Conservation (phyloP, 2,888 invertebrate genomes). For the Lumbricus terrestris region DNA sequence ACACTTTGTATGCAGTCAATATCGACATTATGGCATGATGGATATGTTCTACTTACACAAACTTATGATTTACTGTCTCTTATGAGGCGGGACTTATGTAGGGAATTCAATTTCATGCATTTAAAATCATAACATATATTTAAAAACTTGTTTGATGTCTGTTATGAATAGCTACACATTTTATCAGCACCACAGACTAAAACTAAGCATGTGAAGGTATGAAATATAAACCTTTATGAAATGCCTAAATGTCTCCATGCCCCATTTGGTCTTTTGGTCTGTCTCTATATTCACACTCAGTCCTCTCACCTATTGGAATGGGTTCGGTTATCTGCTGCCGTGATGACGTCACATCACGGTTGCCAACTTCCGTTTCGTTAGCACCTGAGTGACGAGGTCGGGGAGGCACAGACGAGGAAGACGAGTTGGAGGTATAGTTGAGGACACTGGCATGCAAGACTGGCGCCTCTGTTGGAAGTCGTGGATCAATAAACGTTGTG, state of each 20-base stretch:
- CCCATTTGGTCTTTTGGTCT: neutral
- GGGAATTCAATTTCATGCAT: too few species aligned
- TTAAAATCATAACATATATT: too few species aligned
- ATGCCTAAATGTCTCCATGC: neutral
- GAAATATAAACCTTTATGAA: neutral
- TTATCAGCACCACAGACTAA: too few species aligned
- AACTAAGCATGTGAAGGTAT: too few species aligned
- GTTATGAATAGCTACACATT: too few species aligned
- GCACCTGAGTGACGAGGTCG: neutral
- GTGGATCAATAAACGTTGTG: slow-evolving; percentile 95
- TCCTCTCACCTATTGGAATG: slow-evolving; percentile 15
- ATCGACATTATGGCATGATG: too few species aligned
- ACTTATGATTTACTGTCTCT: too few species aligned
- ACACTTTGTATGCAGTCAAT: too few species aligned
- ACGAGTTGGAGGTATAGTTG: neutral
- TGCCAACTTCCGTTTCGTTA: neutral
- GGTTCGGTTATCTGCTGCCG: neutral
- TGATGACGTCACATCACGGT: neutral
- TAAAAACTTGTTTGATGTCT: too few species aligned
- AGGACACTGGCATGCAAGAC: slow-evolving; percentile 19
- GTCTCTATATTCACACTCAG: neutral
- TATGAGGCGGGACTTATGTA: too few species aligned
- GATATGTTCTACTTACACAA: too few species aligned
- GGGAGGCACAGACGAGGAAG: neutral
- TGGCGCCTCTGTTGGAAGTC: slow-evolving; percentile 75